Conservation (phyloP, 2,113 vertebrate species). For the Calidris pygmaea region DNA sequence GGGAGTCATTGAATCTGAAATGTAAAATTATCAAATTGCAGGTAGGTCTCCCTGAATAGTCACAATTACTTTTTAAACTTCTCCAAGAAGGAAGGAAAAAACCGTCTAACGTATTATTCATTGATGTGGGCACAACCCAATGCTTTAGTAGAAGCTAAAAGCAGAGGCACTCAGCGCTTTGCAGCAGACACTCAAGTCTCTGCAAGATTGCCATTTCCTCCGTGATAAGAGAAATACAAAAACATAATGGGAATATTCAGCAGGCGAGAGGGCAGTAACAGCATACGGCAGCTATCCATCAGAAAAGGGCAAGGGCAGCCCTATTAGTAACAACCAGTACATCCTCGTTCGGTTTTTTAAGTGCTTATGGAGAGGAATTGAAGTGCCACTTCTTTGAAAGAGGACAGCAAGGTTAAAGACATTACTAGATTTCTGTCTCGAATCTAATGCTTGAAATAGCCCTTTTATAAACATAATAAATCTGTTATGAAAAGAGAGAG, state of each 20-base stretch:
- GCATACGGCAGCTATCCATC: not conserved
- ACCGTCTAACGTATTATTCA: not conserved
- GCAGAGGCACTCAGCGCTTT: not conserved
- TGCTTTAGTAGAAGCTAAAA: constrained; percentile 3
- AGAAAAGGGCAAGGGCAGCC: constrained; percentile 4
- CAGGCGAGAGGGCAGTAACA: not conserved
- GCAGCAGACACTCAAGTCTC: not conserved
- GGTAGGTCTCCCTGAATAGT: constrained; percentile 68
- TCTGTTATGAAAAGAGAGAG: not conserved
- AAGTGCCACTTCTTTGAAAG: not conserved
- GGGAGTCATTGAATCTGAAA: constrained; percentile 77
- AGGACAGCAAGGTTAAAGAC: constrained; percentile 10
- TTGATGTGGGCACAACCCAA: not conserved
- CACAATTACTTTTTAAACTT: not conserved
- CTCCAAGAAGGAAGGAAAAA: not conserved
- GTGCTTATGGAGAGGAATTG: not conserved
- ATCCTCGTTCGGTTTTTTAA: fast-evolving
- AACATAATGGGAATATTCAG: constrained; percentile 17
- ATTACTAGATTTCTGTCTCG: not conserved
- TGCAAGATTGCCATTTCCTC: not conserved
- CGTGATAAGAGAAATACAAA: not conserved
- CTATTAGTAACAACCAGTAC: not conserved
- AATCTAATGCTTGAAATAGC: not conserved
- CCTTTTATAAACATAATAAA: constrained; percentile 24
- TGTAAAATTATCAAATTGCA: constrained; percentile 90